phyloP scores from a whole-genome alignment of 2,888 invertebrate genomes.

The Cylloceria caligata region DNA sequence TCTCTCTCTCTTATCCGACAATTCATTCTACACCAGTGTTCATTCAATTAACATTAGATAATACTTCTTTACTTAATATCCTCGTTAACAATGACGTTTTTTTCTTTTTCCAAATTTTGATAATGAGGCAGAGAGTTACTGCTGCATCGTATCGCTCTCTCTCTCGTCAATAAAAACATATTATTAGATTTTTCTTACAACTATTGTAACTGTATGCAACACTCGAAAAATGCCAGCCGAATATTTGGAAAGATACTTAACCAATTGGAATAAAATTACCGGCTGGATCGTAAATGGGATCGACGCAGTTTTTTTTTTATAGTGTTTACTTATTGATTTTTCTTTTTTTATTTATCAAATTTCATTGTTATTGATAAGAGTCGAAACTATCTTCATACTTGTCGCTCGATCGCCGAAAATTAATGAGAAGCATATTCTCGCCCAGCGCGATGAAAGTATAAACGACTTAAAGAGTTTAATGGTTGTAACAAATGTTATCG shows the following conservation, averaged over 20 bases:
- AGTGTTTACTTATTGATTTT: too few species aligned
- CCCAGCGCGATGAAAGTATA: conserved; percentile 21
- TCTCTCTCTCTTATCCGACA: conserved; percentile 48
- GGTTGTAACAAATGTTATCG: conserved; percentile 37
- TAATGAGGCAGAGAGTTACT: too few species aligned
- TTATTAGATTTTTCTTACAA: conserved; percentile 46
- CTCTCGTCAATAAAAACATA: conserved; percentile 25
- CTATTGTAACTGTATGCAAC: conserved; percentile 50
- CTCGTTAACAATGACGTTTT: conserved; percentile 43
- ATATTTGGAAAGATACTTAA: conserved; percentile 50
- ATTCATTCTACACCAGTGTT: conserved; percentile 60
- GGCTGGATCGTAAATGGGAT: conserved; percentile 32
- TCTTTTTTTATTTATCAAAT: conserved; percentile 30
- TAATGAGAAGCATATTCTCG: background rate
- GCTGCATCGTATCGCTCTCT: too few species aligned
- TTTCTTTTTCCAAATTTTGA: conserved; percentile 28
- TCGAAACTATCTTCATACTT: conserved; percentile 9
- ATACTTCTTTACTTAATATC: conserved; percentile 57
- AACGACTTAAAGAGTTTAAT: conserved; percentile 24
- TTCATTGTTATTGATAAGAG: conserved; percentile 37
- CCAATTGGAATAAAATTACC: conserved; percentile 54
- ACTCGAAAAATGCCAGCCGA: conserved; percentile 54
- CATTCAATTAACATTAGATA: conserved; percentile 66
- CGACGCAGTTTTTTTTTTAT: too few species aligned
- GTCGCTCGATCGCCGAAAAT: background rate